phyloP scores from a whole-genome alignment of 2,888 invertebrate species.

The Augochlorella aurata region DNA sequence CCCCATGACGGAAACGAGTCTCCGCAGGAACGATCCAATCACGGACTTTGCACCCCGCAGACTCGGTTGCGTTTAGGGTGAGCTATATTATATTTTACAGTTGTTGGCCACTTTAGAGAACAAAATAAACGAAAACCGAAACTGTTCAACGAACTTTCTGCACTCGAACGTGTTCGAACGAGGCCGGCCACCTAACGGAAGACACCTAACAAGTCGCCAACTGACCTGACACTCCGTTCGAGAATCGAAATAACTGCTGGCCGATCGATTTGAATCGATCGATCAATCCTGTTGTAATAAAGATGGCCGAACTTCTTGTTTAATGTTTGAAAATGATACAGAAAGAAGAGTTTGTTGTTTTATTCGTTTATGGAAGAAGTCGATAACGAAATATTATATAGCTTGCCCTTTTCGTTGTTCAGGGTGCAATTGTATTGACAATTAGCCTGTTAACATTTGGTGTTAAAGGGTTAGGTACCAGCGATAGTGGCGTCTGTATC shows the following conservation, averaged over 20 bases:
- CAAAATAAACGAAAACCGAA: neutral
- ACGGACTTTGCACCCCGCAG: slow-evolving; percentile 33
- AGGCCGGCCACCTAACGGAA: neutral
- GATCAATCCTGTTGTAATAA: neutral
- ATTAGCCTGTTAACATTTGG: neutral
- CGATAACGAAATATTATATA: slow-evolving; percentile 54
- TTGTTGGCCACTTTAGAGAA: slow-evolving; percentile 28
- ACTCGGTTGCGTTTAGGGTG: slow-evolving; percentile 55
- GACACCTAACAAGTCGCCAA: no score
- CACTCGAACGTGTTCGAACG: no score
- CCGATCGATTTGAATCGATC: slow-evolving; percentile 11
- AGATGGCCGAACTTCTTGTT: neutral
- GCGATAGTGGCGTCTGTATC: neutral
- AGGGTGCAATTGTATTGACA: neutral
- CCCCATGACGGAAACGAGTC: slow-evolving; percentile 40
- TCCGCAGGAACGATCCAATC: slow-evolving; percentile 45
- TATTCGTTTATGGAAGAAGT: slow-evolving; percentile 6
- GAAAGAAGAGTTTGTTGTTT: neutral
- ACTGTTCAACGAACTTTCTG: neutral
- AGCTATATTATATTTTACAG: slow-evolving; percentile 50
- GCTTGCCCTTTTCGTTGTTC: slow-evolving; percentile 51
- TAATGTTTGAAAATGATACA: no score
- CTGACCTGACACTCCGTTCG: neutral
- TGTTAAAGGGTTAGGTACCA: neutral
- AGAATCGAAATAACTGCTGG: neutral